phyloP scores from a whole-genome alignment of 2,797 vertebrate species.

The Epinephelus awoara region DNA sequence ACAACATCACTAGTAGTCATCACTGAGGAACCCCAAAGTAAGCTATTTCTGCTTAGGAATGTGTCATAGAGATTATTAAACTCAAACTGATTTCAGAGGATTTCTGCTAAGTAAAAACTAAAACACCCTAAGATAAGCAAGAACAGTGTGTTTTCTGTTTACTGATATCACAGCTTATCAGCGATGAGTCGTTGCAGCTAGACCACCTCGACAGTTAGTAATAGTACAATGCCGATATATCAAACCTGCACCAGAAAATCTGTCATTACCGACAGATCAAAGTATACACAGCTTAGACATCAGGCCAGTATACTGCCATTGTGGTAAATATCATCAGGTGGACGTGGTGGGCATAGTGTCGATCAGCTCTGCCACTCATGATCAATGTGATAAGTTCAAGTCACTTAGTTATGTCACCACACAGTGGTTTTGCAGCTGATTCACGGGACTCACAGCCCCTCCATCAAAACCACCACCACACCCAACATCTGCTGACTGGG shows the following conservation, averaged over 20 bases:
- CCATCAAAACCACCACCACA: constrained; percentile 46
- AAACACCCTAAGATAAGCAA: constrained; percentile 27
- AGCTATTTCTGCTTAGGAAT: constrained; percentile 7
- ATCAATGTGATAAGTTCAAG: constrained; percentile 18
- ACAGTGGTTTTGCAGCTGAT: constrained; percentile 32
- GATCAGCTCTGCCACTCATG: constrained; percentile 5
- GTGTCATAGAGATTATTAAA: not conserved
- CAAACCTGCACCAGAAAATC: not conserved
- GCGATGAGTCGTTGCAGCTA: constrained; percentile 1
- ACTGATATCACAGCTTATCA: constrained; percentile 54
- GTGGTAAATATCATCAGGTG: not conserved
- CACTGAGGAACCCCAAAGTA: constrained; percentile 13
- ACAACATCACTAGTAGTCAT: constrained; percentile 21
- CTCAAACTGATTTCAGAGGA: constrained; percentile 12
- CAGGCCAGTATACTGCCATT: not conserved
- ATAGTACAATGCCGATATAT: not conserved
- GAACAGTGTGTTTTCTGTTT: constrained; percentile 42
- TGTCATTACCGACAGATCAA: not conserved
- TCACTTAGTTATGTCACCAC: constrained; percentile 31
- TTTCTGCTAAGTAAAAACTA: constrained; percentile 36
- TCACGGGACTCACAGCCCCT: constrained; percentile 15
- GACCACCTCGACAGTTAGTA: constrained; percentile 25
- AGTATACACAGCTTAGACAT: not conserved
- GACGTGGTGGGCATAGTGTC: not conserved
- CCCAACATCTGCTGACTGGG: constrained; percentile 59